These are phyloP conservation scores for Sphaeridia pumilis DNA, from an alignment of 2,888 invertebrate genomes.

Conservation along the genomic window DNA sequence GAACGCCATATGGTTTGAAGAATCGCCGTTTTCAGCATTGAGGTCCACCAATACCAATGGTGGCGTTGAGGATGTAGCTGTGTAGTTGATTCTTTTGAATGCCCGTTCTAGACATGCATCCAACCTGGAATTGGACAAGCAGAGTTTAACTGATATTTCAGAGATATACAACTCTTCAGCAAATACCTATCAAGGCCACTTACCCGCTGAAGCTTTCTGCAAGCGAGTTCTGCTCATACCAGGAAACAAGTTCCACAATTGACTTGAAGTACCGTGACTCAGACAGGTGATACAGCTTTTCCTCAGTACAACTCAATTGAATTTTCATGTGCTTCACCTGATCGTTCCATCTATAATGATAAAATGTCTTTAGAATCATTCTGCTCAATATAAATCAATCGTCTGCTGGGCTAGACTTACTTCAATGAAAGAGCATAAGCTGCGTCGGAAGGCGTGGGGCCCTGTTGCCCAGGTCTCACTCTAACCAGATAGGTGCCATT, in stretches of 20 bases:
- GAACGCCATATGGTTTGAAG: slow-evolving; percentile 62
- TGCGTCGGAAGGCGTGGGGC: slow-evolving; percentile 51
- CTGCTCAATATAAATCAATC: not conserved
- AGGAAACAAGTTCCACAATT: slow-evolving; percentile 81
- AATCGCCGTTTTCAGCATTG: slow-evolving; percentile 8
- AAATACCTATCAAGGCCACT: slow-evolving; percentile 17
- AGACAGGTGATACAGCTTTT: slow-evolving; percentile 68
- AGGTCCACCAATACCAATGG: not conserved
- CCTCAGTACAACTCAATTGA: slow-evolving; percentile 43
- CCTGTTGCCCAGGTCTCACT: slow-evolving; percentile 49
- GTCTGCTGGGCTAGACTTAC: slow-evolving; percentile 41
- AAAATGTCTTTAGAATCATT: not conserved
- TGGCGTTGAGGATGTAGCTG: not conserved
- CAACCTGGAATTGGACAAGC: slow-evolving; percentile 43
- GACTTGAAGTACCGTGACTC: slow-evolving; percentile 81
- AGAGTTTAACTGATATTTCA: not conserved
- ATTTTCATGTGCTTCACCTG: slow-evolving; percentile 85
- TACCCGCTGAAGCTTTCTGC: slow-evolving; percentile 85
- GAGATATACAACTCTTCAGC: not conserved
- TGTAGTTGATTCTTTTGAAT: slow-evolving; percentile 60
- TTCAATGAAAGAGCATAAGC: slow-evolving; percentile 74
- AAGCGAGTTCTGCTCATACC: slow-evolving; percentile 82
- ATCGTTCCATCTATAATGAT: slow-evolving; percentile 60
- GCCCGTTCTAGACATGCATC: slow-evolving; percentile 73
- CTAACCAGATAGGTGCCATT: slow-evolving; percentile 78